These are phyloP conservation scores for Halictus quadricinctus DNA, from an alignment of 2,888 invertebrate species.

Conservation along the genomic window DNA sequence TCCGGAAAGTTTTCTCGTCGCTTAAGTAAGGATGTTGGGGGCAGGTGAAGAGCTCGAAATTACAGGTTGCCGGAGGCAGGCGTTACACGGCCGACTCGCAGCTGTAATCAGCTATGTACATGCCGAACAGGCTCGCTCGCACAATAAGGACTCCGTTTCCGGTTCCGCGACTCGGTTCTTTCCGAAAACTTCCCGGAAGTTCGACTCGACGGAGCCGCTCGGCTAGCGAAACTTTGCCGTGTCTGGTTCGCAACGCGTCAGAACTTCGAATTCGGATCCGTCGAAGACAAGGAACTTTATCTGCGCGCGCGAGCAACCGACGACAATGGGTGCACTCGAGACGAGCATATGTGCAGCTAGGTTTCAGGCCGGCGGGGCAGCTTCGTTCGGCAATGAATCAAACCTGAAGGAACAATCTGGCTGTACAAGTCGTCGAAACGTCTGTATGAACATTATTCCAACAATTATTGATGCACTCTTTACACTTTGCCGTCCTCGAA, in stretches of 20 bases:
- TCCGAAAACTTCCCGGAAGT: neutral
- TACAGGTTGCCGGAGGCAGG: neutral
- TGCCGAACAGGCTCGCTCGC: constrained; percentile 2
- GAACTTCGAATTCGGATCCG: constrained; percentile 46
- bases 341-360: neutral
- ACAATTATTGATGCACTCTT: too few species aligned
- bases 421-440: too few species aligned
- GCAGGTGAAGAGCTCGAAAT: constrained; percentile 7
- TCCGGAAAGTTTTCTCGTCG: constrained; percentile 2
- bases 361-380: neutral
- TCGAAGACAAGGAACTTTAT: neutral
- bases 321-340: neutral
- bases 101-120: constrained; percentile 27
- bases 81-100: constrained; percentile 10
- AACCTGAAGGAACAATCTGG: too few species aligned
- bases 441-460: too few species aligned
- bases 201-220: neutral
- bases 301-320: neutral
- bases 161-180: constrained; percentile 25
- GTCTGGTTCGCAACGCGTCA: constrained; percentile 13
- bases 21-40: neutral
- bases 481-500: too few species aligned
- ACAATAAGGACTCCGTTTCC: constrained; percentile 25
- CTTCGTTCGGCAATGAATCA: too few species aligned
- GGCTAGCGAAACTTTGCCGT: neutral